Evolutionary conservation across 2,888 invertebrate genomes (phyloP), one percentile per base, ranked within the genome.

Genomic region (Ophion ellenae): DNA sequence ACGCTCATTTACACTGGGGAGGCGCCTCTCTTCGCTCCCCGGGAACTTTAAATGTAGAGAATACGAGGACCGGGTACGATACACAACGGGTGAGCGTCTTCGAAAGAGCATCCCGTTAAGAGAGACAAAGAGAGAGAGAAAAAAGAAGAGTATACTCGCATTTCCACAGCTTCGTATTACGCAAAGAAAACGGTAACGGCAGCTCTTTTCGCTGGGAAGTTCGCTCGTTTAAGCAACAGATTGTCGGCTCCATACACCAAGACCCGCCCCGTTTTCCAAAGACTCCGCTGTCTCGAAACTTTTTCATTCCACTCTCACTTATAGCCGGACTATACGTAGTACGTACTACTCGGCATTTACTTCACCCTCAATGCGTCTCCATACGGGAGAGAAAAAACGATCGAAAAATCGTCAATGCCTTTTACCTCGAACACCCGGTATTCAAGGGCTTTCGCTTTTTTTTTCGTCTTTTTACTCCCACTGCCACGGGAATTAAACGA

Each of bases 141-240:
- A 57, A 69, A 79, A 76, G 64, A 77, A 63, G 28, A 78, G 84
- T 67, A 87, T 73, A 79, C 81, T 80, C 67, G 63, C 85, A 83
- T 85, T 87, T 85, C 80, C 79, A 71, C 81, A 80, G 81, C 77
- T 88, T 88, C 83, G 84, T 87, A 88, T 84, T 86, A 77, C 85
- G 81, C 66, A 78, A 81, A 85, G 83, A 86, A 86, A 87, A 85
- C 77, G 83, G 83, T 76, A 84, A 83, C 85, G 84, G 86, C 83
- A 59, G 83, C 78, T 82, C 75, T 47, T 74, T 64, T 67, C 67
- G 69, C 63, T 74, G 74, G 59, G 80, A 87, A 86, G 76, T 87
- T 87, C 82, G 79, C 81, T 86, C 87, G 86, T 87, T 86, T 86
- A 81, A 87, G 86, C 87, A 87, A 86, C 87, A 87, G 86, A 87